Evolutionary conservation across 2,888 invertebrate genomes (phyloP).

Genomic region (Nycteola revayana): DNA sequence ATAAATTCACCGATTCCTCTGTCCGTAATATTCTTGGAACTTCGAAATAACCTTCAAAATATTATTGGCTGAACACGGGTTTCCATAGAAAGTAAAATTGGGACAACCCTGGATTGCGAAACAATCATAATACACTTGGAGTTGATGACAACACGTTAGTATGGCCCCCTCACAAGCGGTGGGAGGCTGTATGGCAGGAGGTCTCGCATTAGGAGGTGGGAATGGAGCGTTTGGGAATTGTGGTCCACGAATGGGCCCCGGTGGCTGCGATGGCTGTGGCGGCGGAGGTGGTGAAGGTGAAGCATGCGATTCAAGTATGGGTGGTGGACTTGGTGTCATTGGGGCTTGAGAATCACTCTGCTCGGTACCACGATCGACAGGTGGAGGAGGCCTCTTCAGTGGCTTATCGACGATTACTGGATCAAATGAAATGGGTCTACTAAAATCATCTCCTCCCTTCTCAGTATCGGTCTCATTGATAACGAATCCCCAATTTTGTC

Average conservation of each 20-base stretch:
- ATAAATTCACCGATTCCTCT: constrained; percentile 35
- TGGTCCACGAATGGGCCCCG: background rate
- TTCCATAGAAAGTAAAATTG: constrained; percentile 66
- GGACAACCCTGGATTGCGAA: constrained; percentile 56
- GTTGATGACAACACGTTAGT: constrained; percentile 58
- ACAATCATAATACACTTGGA: constrained; percentile 50
- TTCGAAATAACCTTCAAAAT: constrained; percentile 51
- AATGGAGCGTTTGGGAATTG: constrained; percentile 29
- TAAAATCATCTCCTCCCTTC: constrained; percentile 37
- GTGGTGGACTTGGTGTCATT: background rate
- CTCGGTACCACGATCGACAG: constrained; percentile 53
- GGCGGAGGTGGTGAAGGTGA: background rate
- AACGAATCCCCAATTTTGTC: constrained; percentile 61
- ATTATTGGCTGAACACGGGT: constrained; percentile 51
- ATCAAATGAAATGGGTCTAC: constrained; percentile 55
- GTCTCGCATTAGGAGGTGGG: constrained; percentile 3
- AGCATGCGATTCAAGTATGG: background rate
- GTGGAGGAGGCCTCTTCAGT: constrained; percentile 41
- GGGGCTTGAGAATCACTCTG: constrained; percentile 32
- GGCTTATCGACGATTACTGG: constrained; percentile 42
- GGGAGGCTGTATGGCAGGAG: constrained; percentile 22
- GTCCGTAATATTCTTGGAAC: constrained; percentile 52
- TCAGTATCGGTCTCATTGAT: constrained; percentile 41
- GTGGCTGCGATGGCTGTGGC: background rate
- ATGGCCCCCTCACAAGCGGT: constrained; percentile 58